Conservation (phyloP, 92 coral and sea anemone genomes). For the Isaurus tuberculatus region DNA sequence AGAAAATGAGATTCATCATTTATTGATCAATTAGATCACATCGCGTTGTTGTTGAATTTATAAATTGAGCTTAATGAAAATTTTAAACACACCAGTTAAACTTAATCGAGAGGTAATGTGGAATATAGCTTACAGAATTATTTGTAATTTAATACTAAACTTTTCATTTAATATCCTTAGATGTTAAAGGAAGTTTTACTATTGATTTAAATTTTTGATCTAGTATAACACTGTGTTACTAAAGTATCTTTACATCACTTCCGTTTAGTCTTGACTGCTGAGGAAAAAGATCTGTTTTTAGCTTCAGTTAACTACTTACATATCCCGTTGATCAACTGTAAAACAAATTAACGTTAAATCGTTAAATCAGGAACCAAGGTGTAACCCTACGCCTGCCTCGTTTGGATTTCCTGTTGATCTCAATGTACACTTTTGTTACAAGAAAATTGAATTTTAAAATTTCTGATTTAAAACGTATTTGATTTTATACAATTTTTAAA, state of each 20-base stretch:
- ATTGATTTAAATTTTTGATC: no score
- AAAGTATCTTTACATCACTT: background rate
- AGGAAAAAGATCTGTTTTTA: background rate
- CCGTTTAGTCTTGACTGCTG: background rate
- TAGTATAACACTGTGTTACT: background rate
- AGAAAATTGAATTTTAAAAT: background rate
- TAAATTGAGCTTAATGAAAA: no score
- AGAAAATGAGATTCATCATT: no score
- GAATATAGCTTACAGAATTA: no score
- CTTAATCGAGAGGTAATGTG: no score
- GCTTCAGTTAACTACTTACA: conserved; percentile 26
- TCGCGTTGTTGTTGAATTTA: no score
- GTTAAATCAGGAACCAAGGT: background rate
- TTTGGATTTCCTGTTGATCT: conserved; percentile 34
- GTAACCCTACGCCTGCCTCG: conserved; percentile 25
- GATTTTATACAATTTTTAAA: background rate
- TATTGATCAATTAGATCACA: no score
- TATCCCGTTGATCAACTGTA: background rate
- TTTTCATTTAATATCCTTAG: no score
- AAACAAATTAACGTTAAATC: background rate
- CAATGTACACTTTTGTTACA: conserved; percentile 15
- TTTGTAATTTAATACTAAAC: no score
- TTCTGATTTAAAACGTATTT: background rate
- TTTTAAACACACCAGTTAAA: no score
- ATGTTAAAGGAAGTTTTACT: no score